Conservation (phyloP, 2,888 invertebrate species). For the Leucoma salicis region DNA sequence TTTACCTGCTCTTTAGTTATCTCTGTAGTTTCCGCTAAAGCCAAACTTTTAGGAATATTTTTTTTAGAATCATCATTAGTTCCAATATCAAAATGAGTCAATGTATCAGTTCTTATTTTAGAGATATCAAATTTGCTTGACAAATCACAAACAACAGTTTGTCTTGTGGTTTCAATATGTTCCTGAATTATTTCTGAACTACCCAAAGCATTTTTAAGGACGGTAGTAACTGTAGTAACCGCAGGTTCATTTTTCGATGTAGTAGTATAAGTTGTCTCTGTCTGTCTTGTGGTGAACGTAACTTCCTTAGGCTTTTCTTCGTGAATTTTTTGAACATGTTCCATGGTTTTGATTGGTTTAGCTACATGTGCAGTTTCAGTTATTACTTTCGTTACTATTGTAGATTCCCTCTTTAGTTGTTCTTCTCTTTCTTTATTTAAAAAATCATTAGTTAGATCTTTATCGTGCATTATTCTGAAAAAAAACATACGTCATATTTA, state of each 20-base stretch:
- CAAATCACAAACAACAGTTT: constrained; percentile 28
- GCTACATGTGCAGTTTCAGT: constrained; percentile 18
- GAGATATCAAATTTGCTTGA: constrained; percentile 63
- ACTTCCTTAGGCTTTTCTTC: constrained; percentile 30
- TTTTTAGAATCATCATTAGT: constrained; percentile 46
- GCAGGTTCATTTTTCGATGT: constrained; percentile 40
- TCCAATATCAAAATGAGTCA: constrained; percentile 62
- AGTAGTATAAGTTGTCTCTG: constrained; percentile 44
- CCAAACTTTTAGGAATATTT: constrained; percentile 49
- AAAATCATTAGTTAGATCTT: constrained; percentile 24
- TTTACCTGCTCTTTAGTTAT: constrained; percentile 71
- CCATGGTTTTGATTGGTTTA: constrained; percentile 29
- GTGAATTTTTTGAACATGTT: constrained; percentile 19
- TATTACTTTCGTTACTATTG: constrained; percentile 13
- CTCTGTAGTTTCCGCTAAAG: constrained; percentile 51
- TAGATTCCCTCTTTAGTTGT: constrained; percentile 59
- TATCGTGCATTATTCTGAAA: constrained; percentile 53
- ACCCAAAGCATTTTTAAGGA: constrained; percentile 37
- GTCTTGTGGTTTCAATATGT: constrained; percentile 34
- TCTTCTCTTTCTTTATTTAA: constrained; percentile 63
- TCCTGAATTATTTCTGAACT: constrained; percentile 32
- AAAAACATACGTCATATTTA: not conserved
- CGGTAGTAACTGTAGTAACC: constrained; percentile 30
- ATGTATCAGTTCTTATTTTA: constrained; percentile 69
- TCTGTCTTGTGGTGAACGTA: constrained; percentile 44